Percentiles rank a stretch among this genome's conserved stretches.
These are phyloP conservation scores for Euwallacea fornicatus DNA, from an alignment of 1,140 invertebrate genomes.

Conservation along the genomic window DNA sequence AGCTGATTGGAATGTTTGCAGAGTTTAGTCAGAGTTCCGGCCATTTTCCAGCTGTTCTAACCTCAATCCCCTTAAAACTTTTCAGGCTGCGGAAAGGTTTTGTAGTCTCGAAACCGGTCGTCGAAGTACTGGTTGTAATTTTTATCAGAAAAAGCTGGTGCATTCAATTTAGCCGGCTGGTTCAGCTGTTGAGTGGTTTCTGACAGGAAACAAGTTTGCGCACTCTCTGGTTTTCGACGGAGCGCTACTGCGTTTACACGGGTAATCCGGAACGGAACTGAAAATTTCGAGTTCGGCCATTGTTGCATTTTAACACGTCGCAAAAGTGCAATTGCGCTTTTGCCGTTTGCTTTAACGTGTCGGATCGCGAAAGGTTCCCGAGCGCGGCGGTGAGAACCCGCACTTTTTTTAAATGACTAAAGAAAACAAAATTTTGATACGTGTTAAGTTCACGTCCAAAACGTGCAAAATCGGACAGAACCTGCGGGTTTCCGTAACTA, in stretches of 20 bases:
- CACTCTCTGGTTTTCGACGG: slow-evolving; percentile 12
- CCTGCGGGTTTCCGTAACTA: no score
- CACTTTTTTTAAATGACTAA: no score
- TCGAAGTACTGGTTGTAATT: slow-evolving; percentile 4
- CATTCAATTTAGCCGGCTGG: slow-evolving; percentile 16
- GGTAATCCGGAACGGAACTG: background rate
- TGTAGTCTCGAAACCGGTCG: slow-evolving; percentile 1
- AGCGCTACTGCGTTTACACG: background rate
- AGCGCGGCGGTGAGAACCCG: no score
- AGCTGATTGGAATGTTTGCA: slow-evolving; percentile 39
- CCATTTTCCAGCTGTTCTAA: slow-evolving; percentile 44
- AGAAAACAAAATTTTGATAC: no score
- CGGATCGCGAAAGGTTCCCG: no score
- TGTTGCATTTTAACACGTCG: no score
- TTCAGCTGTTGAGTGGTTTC: slow-evolving; percentile 17
- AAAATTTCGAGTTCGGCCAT: no score
- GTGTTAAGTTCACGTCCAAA: no score
- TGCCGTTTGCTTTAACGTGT: no score
- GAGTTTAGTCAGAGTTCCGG: slow-evolving; percentile 49
- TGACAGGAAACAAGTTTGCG: slow-evolving; percentile 11
- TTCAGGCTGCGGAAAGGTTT: background rate
- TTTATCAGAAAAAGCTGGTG: slow-evolving; percentile 28
- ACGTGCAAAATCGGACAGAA: no score
- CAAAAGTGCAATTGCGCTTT: no score
- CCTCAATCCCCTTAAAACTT: slow-evolving; percentile 31